Evolutionary conservation across 2,797 vertebrate species (phyloP), one percentile per base, ranked within the genome.

Genomic region (Propithecus perrieri): DNA sequence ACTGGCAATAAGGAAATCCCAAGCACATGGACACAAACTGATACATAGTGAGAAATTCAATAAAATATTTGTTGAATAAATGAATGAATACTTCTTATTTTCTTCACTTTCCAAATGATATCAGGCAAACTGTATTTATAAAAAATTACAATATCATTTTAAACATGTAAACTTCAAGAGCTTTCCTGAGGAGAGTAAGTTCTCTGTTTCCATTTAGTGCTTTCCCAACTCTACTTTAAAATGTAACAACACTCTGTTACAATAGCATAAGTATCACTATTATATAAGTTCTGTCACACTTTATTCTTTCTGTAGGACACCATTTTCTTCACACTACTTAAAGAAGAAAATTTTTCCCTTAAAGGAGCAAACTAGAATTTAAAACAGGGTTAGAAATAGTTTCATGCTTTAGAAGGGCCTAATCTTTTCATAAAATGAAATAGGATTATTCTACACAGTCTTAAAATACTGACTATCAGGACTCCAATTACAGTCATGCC

Each of bases 11-110:
- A 89, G 94, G 81, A 95, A 96, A 84, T 75, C 55, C 35, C 17
- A 86, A 84, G 87, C 33, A 61, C 79, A 13, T 33, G 30, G 48
- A 53, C 28, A 75, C 75, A 75, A 89, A 94, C 55, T 86, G 76
- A 74, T 55, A 59, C 10, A 5, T 2, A 72, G 43, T 61, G 81
- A 93, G 38, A 97, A 89, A 76, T 61, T 95, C 53, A 69, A 78
- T 43, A 93, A 86, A 80, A 30, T 91, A 85, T 75, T 93, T 89
- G 74, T 96, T 92, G 85, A 95, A 35, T 91, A 43, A 92, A 72
- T 72, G 41, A 87, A 63, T 74, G 48, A 88, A 53, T 96, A 85
- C 59, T 91, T 89, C 33, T 79, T 88, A 69, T 57, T 96, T 96
- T 94, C 75, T 91, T 89, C 35, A 67, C n/a, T 85, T 94, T 76